These are phyloP conservation scores for Palythoa caribaeorum DNA, from an alignment of 92 coral and sea anemone genomes.

Conservation along the genomic window DNA sequence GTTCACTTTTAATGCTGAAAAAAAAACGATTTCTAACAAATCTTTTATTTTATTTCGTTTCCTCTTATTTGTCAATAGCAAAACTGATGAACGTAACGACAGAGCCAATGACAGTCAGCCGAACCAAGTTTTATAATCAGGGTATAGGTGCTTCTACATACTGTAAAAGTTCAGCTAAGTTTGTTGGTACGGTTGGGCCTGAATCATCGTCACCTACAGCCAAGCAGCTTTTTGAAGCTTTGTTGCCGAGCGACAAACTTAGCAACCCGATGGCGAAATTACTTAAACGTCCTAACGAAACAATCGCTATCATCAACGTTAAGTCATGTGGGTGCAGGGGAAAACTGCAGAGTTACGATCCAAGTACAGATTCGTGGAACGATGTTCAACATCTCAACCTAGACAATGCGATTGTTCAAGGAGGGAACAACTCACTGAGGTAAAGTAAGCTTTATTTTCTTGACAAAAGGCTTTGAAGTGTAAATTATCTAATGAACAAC, in stretches of 20 bases:
- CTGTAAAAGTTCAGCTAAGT: constrained; percentile 1
- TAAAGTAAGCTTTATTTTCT: not conserved
- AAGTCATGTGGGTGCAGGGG: not conserved
- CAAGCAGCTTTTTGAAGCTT: not conserved
- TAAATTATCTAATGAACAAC: too few species aligned
- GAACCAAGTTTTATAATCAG: not conserved
- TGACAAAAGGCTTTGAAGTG: too few species aligned
- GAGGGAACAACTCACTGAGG: constrained; percentile 21
- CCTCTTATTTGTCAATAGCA: not conserved
- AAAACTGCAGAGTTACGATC: constrained; percentile 19
- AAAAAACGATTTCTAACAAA: too few species aligned
- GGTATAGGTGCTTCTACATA: not conserved
- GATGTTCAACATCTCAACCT: not conserved
- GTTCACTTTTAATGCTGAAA: too few species aligned
- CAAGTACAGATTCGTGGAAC: not conserved
- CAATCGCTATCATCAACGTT: not conserved
- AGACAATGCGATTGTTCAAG: constrained; percentile 7
- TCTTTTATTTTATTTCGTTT: too few species aligned
- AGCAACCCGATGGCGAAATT: constrained; percentile 13
- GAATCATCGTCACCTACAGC: not conserved
- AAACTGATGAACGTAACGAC: constrained; percentile 9
- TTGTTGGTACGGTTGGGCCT: not conserved
- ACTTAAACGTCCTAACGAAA: not conserved
- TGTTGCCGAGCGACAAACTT: constrained; percentile 2
- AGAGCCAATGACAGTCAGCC: not conserved